Evolutionary conservation across 1,140 invertebrate species (phyloP).

Genomic region (Tyrophagus putrescentiae): DNA sequence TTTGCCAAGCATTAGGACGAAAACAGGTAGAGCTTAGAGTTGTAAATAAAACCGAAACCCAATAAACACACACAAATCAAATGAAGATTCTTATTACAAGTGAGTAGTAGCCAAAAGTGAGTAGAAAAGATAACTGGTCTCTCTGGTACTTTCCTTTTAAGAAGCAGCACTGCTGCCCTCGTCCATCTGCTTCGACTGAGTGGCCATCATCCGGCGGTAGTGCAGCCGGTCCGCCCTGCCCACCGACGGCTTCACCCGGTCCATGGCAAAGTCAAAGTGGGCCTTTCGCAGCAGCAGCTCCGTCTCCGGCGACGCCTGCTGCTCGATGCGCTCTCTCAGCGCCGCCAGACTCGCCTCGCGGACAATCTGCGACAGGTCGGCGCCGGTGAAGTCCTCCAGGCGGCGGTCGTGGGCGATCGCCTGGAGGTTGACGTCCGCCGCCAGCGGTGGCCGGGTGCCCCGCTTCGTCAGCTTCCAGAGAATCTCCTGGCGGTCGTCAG

Average conservation of each 20-base stretch:
- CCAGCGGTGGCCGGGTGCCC: slow-evolving; percentile 56
- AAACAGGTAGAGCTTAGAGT: too few species aligned
- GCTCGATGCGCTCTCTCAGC: slow-evolving; percentile 33
- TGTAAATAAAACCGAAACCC: too few species aligned
- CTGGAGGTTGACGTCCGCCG: slow-evolving; percentile 57
- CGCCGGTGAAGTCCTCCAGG: slow-evolving; percentile 71
- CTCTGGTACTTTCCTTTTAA: too few species aligned
- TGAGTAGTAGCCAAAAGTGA: too few species aligned
- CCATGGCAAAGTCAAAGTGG: slow-evolving; percentile 16
- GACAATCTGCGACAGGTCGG: slow-evolving; percentile 73
- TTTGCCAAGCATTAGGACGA: too few species aligned
- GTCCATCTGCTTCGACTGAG: too few species aligned
- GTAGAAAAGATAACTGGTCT: too few species aligned
- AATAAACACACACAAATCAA: too few species aligned
- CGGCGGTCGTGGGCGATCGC: slow-evolving; percentile 45
- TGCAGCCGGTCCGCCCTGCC: not conserved
- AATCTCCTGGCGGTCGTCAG: slow-evolving; percentile 68
- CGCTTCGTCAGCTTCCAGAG: slow-evolving; percentile 76
- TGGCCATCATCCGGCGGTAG: slow-evolving; percentile 4
- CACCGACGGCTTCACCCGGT: slow-evolving; percentile 19
- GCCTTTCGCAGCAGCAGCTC: not conserved
- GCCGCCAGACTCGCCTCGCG: slow-evolving; percentile 62
- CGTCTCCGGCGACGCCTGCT: not conserved
- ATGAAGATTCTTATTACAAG: too few species aligned
- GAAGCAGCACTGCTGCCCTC: too few species aligned